Evolutionary conservation across 2,888 invertebrate genomes (phyloP).

Genomic region (Palloptera scutellata): DNA sequence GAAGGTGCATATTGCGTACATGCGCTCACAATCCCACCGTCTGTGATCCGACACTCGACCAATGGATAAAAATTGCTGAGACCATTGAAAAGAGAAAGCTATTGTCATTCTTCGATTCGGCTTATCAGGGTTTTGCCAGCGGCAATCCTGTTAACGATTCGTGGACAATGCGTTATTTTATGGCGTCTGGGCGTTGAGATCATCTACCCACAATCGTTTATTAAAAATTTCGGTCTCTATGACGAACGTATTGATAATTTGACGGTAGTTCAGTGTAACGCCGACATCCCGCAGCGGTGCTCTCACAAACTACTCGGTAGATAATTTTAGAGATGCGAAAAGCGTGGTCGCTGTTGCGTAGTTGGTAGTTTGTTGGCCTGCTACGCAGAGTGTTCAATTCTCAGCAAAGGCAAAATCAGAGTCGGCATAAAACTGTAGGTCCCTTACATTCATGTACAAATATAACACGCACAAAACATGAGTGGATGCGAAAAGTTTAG

Average conservation of each 20-base stretch:
- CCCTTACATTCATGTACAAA: no score
- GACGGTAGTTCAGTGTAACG: constrained; percentile 77
- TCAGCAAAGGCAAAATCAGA: constrained; percentile 94
- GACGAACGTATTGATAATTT: constrained; percentile 96
- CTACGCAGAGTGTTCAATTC: no score
- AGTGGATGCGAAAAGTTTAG: no score
- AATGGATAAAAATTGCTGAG: constrained; percentile 90
- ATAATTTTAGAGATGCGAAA: no score
- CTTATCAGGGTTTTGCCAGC: constrained; percentile 96
- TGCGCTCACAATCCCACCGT: constrained; percentile 99
- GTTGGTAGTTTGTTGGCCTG: no score
- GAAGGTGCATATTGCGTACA: constrained; percentile 86
- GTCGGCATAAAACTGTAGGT: no score
- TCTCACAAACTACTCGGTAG: constrained; percentile 88
- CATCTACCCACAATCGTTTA: constrained; percentile 94
- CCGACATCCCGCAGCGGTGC: constrained; percentile 71
- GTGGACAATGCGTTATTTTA: constrained; percentile 90
- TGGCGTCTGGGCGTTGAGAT: constrained; percentile 87
- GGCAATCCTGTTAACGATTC: constrained; percentile 94
- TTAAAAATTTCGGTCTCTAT: constrained; percentile 99
- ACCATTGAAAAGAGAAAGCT: constrained; percentile 82
- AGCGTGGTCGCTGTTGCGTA: constrained; percentile 91
- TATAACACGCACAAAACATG: no score
- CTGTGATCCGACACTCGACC: constrained; percentile 90
- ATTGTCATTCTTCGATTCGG: constrained; percentile 93